Evolutionary conservation across 23 tunicate species (phyloP).

Genomic region (Clavelina lepadiformis): DNA sequence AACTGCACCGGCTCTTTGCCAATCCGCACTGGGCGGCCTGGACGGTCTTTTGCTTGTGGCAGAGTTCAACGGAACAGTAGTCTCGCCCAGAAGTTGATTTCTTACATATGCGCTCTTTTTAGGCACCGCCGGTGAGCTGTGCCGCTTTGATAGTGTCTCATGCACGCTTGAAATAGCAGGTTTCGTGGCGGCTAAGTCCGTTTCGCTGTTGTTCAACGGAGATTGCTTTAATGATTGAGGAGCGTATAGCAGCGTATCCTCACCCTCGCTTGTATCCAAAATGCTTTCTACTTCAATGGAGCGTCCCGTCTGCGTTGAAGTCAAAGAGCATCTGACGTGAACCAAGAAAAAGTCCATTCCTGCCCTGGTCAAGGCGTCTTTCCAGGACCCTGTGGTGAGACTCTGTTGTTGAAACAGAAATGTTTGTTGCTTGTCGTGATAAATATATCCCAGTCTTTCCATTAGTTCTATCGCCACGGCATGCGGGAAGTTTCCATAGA

Average conservation of each 20-base stretch:
- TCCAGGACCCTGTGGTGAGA: slow-evolving; percentile 19
- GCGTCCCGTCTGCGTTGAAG: slow-evolving; percentile 22
- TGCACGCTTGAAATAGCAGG: not conserved
- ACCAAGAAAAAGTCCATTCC: slow-evolving; percentile 59
- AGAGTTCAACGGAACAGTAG: not conserved
- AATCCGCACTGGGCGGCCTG: not conserved
- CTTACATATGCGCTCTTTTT: not conserved
- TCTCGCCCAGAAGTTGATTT: not conserved
- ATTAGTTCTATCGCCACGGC: slow-evolving; percentile 26
- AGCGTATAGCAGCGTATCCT: not conserved
- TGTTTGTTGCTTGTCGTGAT: slow-evolving; percentile 29
- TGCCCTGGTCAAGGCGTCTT: slow-evolving; percentile 12
- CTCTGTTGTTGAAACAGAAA: slow-evolving; percentile 41
- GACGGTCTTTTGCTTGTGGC: not conserved
- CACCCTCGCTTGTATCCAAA: not conserved
- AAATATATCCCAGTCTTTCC: slow-evolving; percentile 48
- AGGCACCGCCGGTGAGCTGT: not conserved
- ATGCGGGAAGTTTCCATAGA: slow-evolving; percentile 28
- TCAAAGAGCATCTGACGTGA: slow-evolving; percentile 35
- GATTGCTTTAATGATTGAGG: not conserved
- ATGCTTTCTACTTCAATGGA: slow-evolving; percentile 2
- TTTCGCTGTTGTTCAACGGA: not conserved
- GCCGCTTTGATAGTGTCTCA: not conserved
- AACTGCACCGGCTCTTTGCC: not conserved
- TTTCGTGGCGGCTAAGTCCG: too few relatives aligned